A percentile compares a stretch with the other conserved stretches of the same genome.
phyloP scores from a whole-genome alignment of 2,113 vertebrate genomes.

The Amblyopsis rosae region DNA sequence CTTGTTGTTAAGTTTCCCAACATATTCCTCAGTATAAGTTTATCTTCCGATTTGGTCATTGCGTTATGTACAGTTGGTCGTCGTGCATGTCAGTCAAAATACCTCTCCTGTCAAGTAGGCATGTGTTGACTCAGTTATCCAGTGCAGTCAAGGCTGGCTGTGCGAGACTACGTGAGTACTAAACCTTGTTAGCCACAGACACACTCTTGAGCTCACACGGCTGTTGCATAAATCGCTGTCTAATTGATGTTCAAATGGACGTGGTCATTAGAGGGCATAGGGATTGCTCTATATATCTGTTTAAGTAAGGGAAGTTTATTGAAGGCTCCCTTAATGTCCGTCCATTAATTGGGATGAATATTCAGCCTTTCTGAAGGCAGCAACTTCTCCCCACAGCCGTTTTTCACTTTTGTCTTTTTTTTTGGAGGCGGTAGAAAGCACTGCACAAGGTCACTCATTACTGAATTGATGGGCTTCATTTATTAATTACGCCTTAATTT shows the following conservation, averaged over 20 bases:
- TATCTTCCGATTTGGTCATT: no score
- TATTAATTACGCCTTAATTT: constrained; percentile 75
- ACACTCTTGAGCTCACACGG: constrained; percentile 50
- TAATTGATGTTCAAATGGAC: constrained; percentile 80
- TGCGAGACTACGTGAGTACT: constrained; percentile 17
- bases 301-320: constrained; percentile 79
- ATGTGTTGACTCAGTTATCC: no score
- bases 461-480: constrained; percentile 61
- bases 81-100: no score
- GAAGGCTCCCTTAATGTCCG: constrained; percentile 78
- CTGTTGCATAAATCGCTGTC: constrained; percentile 74
- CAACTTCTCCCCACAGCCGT: constrained; percentile 52
- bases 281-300: constrained; percentile 81
- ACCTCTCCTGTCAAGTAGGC: no score
- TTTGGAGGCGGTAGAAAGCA: constrained; percentile 43
- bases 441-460: constrained; percentile 70
- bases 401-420: constrained; percentile 14
- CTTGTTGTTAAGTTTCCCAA: no score
- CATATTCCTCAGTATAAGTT: no score
- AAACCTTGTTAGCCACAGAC: constrained; percentile 44
- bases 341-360: constrained; percentile 78
- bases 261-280: constrained; percentile 75
- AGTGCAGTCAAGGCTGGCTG: not conserved
- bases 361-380: constrained; percentile 75
- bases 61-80: no score